A percentile compares a stretch with the other conserved stretches of the same genome.
These are phyloP conservation scores for Tachina lurida DNA, from an alignment of 2,888 invertebrate species.

Conservation along the genomic window DNA sequence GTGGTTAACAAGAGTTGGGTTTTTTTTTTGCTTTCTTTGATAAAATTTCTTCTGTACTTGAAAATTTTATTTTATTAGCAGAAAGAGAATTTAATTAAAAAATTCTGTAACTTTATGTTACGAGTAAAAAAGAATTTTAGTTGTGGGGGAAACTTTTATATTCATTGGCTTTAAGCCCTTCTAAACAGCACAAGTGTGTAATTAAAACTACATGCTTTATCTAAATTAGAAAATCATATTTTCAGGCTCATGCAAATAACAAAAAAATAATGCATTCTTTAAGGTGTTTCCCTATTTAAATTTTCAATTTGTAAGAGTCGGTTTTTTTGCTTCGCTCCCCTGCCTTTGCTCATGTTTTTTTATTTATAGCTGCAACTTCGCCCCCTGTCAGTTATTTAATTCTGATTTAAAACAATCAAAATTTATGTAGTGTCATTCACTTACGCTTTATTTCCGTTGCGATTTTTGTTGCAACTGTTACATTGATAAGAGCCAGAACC, in stretches of 20 bases:
- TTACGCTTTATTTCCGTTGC: constrained; percentile 67
- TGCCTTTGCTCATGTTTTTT: constrained; percentile 10
- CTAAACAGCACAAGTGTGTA: background rate
- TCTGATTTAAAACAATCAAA: constrained; percentile 63
- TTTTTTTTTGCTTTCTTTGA: background rate
- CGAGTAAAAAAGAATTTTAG: background rate
- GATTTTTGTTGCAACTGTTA: constrained; percentile 47
- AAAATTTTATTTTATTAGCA: background rate
- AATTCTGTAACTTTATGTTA: background rate
- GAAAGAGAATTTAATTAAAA: constrained; percentile 8
- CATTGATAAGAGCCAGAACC: constrained; percentile 59
- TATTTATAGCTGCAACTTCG: constrained; percentile 18
- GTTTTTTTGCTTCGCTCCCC: background rate
- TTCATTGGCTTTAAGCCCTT: background rate
- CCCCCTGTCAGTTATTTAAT: constrained; percentile 15
- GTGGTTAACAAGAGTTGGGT: background rate
- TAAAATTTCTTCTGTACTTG: background rate
- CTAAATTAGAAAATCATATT: background rate
- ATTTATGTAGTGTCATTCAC: constrained; percentile 69
- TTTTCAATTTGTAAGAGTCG: background rate
- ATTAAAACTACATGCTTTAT: background rate
- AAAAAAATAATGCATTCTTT: constrained; percentile 28
- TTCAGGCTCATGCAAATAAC: constrained; percentile 4
- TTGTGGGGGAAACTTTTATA: too few species aligned
- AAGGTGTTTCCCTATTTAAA: constrained; percentile 1